Conservation (phyloP, 2,888 invertebrate species). For the Cloeon dipterum region DNA sequence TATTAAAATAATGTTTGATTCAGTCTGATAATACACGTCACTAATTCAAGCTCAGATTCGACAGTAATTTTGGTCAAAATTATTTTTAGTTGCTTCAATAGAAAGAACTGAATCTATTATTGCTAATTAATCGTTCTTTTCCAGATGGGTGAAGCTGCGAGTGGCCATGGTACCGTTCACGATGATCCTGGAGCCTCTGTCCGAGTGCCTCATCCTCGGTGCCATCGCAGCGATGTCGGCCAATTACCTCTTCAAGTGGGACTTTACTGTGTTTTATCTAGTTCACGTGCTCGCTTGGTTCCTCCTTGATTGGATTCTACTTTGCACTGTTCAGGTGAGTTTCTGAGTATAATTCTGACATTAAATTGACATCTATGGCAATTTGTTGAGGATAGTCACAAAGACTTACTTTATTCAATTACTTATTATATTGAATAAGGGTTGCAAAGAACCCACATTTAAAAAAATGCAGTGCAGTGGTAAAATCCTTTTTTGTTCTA, state of each 20-base stretch:
- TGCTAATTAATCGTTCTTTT: slow-evolving; percentile 8
- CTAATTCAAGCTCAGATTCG: no score
- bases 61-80: no score
- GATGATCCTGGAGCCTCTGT: slow-evolving; percentile 78
- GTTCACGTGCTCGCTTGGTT: slow-evolving; percentile 90
- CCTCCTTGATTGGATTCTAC: slow-evolving; percentile 80
- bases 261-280: slow-evolving; percentile 75
- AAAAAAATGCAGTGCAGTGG: no score
- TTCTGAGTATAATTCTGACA: neutral
- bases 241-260: slow-evolving; percentile 57
- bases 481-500: no score
- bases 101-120: no score
- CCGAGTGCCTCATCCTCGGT: slow-evolving; percentile 85
- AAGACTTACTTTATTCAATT: neutral
- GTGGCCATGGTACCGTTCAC: slow-evolving; percentile 88
- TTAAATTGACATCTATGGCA: neutral
- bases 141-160: slow-evolving; percentile 83
- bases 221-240: slow-evolving; percentile 80
- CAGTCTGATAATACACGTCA: no score
- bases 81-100: no score
- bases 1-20: no score
- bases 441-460: no score
- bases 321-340: slow-evolving; percentile 61
- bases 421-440: neutral
- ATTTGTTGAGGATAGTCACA: no score